Evolutionary conservation across 2,888 invertebrate species (phyloP), one percentile per base, ranked within the genome.

Genomic region (Dexiosoma caninum): DNA sequence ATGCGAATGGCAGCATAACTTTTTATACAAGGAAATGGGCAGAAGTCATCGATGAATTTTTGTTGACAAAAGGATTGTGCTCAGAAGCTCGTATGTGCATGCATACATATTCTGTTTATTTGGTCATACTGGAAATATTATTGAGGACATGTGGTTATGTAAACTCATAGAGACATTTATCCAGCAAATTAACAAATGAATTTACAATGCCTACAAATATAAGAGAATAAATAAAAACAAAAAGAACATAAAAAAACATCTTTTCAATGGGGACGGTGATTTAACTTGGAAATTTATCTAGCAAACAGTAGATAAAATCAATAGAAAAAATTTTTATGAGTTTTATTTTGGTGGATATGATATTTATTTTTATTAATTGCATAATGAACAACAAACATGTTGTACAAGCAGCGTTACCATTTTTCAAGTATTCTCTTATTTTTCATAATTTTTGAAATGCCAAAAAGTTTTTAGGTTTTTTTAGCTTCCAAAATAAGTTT

Each of bases 171-270:
- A 59, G 60, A 70, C 77, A 84, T 87, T 85, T 85, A 85, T 84
- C 83, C 83, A 85, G 84, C 84, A 86, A 85, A 86, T 84, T 85
- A 83, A 85, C 81, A 83, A 84, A 82, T 82, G 81, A 78, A 81
- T 83, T 80, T 72, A 78, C 80, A 66, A 67, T 78, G 69, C 77
- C 72, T 59, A 74, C 64, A 66, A 67, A 64, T 67, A 55, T 72
- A 46, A 30, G 16, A 57, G 30, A 32, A 27, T 32, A 59, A 67
- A 67, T 40, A 70, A 51, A 69, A 67, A 49, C 16, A 62, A 1
- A 19, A 42, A 4, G 12, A 12, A 21, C 10, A 42, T 23, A 62
- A 42, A 57, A 21, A 21, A 23, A 32, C 23, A 16, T 9, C 23
- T 16, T 32, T 10, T 59, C 21, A 2, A 8, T 37, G 35, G 7